Evolutionary conservation across 1,140 invertebrate species (phyloP).

Genomic region (Caenorhabditis remanei): DNA sequence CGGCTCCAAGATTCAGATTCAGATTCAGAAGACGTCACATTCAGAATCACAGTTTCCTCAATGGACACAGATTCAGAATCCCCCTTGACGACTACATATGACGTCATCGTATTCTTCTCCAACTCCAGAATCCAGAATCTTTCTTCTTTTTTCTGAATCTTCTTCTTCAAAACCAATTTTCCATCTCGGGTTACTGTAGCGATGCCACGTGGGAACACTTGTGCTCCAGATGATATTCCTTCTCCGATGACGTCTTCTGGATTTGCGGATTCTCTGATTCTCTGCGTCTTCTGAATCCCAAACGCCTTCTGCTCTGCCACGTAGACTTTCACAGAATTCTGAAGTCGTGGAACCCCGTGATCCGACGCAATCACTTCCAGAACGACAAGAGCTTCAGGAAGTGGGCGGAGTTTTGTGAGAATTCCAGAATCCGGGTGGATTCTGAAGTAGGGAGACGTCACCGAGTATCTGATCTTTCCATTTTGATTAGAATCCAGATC

Average conservation of each 20-base stretch:
- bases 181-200: slow-evolving; percentile 40
- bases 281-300: no score
- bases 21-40: background rate
- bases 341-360: background rate
- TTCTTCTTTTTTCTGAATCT: background rate
- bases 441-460: slow-evolving; percentile 15
- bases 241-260: background rate
- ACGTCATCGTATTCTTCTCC: background rate
- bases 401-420: background rate
- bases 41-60: background rate
- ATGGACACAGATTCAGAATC: no score
- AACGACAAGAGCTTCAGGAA: background rate
- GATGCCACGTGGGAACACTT: background rate
- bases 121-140: slow-evolving; percentile 20
- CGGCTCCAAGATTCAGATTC: background rate
- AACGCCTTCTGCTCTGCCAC: background rate
- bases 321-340: background rate
- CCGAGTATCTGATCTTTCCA: background rate
- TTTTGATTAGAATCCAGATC: background rate
- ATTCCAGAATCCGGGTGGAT: background rate
- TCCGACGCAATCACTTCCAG: background rate
- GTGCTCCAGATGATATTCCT: background rate
- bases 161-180: background rate
- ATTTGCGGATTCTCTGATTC: background rate
- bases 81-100: background rate